phyloP scores from a whole-genome alignment of 1,140 invertebrate genomes.

The Trigoniulus corallinus region DNA sequence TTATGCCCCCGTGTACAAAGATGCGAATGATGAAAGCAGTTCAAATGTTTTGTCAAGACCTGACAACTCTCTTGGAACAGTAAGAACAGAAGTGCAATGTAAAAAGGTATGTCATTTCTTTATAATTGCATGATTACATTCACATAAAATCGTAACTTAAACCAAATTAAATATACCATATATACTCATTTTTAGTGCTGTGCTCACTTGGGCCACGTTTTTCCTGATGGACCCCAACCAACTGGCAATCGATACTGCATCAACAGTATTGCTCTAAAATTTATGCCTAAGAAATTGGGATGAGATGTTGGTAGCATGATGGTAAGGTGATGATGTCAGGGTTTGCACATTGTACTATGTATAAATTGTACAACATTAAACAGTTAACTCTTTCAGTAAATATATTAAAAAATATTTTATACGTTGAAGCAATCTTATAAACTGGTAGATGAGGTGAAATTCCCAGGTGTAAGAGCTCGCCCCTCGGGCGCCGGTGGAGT shows the following conservation, averaged over 20 bases:
- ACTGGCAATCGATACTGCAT: constrained; percentile 38
- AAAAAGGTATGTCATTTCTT: constrained; percentile 6
- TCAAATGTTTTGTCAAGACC: constrained; percentile 10
- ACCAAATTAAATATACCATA: not conserved
- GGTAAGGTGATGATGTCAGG: too few relatives aligned
- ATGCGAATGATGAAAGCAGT: constrained; percentile 4
- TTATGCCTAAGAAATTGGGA: constrained; percentile 11
- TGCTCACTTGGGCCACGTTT: constrained; percentile 40
- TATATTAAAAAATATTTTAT: too few relatives aligned
- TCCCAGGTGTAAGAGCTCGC: too few relatives aligned
- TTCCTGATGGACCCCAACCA: constrained; percentile 37
- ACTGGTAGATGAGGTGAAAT: too few relatives aligned
- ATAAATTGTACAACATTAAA: too few relatives aligned
- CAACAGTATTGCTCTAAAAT: constrained; percentile 23
- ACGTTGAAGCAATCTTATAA: too few relatives aligned
- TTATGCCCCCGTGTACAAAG: constrained; percentile 19
- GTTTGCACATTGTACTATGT: too few relatives aligned
- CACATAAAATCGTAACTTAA: not conserved
- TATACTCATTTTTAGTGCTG: constrained; percentile 23
- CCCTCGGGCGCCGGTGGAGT: too few relatives aligned
- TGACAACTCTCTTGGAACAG: constrained; percentile 25
- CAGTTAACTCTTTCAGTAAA: too few relatives aligned
- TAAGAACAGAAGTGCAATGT: constrained; percentile 35
- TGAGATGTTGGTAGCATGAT: too few relatives aligned
- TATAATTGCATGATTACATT: not conserved